These are phyloP conservation scores for Lomographa bimaculata DNA, from an alignment of 2,888 invertebrate genomes.

Conservation along the genomic window DNA sequence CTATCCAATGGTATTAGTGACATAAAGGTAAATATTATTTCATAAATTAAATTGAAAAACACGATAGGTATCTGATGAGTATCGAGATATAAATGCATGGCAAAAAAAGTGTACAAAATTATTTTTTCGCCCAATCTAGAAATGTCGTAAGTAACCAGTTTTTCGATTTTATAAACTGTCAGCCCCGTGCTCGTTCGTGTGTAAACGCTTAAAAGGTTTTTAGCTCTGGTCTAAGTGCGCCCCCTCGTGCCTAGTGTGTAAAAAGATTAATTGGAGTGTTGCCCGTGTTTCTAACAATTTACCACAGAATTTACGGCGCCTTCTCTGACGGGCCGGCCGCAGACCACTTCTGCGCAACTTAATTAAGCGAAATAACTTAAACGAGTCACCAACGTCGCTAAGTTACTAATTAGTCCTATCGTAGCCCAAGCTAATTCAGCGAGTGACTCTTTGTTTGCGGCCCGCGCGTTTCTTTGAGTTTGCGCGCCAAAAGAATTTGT, in stretches of 20 bases:
- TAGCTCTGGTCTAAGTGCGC: slow-evolving; percentile 69
- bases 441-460: slow-evolving; percentile 77
- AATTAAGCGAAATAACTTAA: slow-evolving; percentile 83
- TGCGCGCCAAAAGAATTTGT: slow-evolving; percentile 80
- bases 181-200: slow-evolving; percentile 43
- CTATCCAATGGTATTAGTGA: no score
- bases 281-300: slow-evolving; percentile 76
- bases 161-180: slow-evolving; percentile 12
- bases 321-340: slow-evolving; percentile 74
- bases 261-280: slow-evolving; percentile 84
- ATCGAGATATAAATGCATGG: no score
- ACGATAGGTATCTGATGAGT: no score
- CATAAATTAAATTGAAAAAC: no score
- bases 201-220: slow-evolving; percentile 61
- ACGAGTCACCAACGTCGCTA: slow-evolving; percentile 61
- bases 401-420: slow-evolving; percentile 80
- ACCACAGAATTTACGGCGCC: slow-evolving; percentile 55
- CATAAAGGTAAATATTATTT: no score
- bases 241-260: slow-evolving; percentile 79
- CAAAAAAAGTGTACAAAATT: no score
- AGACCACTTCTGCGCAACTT: slow-evolving; percentile 82
- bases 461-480: slow-evolving; percentile 74
- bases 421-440: slow-evolving; percentile 74
- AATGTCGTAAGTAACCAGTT: no score
- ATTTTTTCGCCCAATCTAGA: no score